Evolutionary conservation across 2,113 vertebrate genomes (phyloP), one percentile per base, ranked within the genome.

Genomic region (Cygnus buccinator): DNA sequence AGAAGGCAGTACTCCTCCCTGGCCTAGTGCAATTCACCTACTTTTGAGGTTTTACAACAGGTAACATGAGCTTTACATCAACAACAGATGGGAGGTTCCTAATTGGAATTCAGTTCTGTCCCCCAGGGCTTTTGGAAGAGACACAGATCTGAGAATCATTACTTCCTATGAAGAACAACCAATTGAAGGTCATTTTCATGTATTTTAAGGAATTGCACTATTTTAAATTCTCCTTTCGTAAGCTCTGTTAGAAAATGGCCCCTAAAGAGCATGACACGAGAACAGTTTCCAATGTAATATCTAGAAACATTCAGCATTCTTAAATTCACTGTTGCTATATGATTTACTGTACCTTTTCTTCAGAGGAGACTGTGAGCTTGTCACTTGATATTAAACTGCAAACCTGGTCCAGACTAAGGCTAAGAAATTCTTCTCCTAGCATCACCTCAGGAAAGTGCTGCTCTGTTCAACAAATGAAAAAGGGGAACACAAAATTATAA

Each of bases 361-460:
- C 99, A 23, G 99, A 99, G 93, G 99, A 98, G 84, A 99, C 99
- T 0, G 99, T 99, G 94, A 99, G 98, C 94, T 99, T 99, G 97
- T 99, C 99, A 46, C 99, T 99, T 93, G 99, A 98, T 97, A 99
- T 99, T 94, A 99, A 98, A 97, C 98, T 98, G 98, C 99, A 99
- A 92, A 99, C 99, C 96, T 99, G 99, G 98, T 99, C 99, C 98
- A 99, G 98, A 93, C 98, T 99, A 80, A 99, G 98, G 92, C 98
- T 98, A 96, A 99, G 98, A 97, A 99, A 99, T 98, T 99, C 99
- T 98, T 99, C 99, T 70, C 99, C 98, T 96, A 99, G 98, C 98
- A 99, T 99, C 97, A 99, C 99, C 87, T 99, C 99, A 31, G 98
- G 98, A 91, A 99, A 99, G 97, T 99, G 99, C 98, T 99, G 99